Percentiles rank a stretch among this genome's conserved stretches.
phyloP scores from a whole-genome alignment of 1,140 invertebrate genomes.

The Thrips palmi region DNA sequence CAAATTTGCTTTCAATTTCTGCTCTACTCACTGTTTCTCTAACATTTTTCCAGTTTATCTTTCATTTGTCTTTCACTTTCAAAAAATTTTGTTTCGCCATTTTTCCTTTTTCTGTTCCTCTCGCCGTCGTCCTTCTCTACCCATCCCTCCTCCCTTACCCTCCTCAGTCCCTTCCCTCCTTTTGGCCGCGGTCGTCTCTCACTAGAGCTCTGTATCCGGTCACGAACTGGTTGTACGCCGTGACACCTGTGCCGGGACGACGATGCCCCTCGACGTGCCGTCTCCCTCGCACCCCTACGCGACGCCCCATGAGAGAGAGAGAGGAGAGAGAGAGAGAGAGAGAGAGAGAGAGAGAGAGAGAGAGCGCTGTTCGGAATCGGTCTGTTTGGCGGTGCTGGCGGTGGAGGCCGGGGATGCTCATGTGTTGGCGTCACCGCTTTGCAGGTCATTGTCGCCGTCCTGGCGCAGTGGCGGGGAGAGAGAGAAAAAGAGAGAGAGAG shows the following conservation, averaged over 20 bases:
- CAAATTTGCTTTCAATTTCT: constrained; percentile 1
- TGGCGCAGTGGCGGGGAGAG: constrained; percentile 6
- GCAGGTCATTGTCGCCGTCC: too few relatives aligned
- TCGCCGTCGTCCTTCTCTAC: not conserved
- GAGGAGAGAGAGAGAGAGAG: constrained; percentile 1
- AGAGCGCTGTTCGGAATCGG: too few relatives aligned
- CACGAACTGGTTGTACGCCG: too few relatives aligned
- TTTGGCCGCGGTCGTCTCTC: too few relatives aligned
- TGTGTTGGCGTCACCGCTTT: too few relatives aligned
- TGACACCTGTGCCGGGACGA: too few relatives aligned
- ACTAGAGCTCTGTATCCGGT: too few relatives aligned
- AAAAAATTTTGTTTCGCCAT: constrained; percentile 1
- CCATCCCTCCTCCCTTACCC: not conserved
- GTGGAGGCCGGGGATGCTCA: too few relatives aligned
- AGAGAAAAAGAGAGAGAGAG: not conserved
- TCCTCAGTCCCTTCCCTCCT: not conserved
- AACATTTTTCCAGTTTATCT: not conserved
- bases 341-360: constrained; percentile 8
- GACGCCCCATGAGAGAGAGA: constrained; percentile 1
- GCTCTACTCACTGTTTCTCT: not conserved
- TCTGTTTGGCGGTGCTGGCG: too few relatives aligned
- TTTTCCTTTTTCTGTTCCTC: not conserved
- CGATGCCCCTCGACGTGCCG: too few relatives aligned
- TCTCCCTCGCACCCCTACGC: too few relatives aligned
- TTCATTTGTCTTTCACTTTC: not conserved